Percentiles rank a stretch among this genome's conserved stretches.
Evolutionary conservation across 2,113 vertebrate species (phyloP).

Genomic region (Eulemur macaco): DNA sequence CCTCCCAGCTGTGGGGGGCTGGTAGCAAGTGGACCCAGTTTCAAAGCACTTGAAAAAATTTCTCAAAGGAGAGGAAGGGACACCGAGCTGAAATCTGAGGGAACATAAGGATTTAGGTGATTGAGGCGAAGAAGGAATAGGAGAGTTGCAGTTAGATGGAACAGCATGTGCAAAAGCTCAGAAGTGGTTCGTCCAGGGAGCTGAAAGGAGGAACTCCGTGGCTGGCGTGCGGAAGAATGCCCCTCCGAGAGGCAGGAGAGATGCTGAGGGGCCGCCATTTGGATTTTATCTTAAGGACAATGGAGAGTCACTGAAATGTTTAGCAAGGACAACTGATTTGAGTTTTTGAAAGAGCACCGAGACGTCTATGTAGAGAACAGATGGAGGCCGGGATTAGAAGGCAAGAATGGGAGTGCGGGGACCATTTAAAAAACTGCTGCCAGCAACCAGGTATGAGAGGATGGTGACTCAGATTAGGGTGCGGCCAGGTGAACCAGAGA

Average conservation of each 20-base stretch:
- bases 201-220: not conserved
- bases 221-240: not conserved
- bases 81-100: not conserved
- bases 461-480: accelerated
- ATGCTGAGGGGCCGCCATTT: not conserved
- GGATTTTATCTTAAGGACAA: not conserved
- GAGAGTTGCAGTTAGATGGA: not conserved
- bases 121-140: not conserved
- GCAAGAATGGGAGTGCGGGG: not conserved
- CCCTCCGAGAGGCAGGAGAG: not conserved
- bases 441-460: not conserved
- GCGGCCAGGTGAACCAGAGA: not conserved
- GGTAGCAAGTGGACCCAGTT: not conserved
- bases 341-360: not conserved
- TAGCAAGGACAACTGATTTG: not conserved
- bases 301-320: not conserved
- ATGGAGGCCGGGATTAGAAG: accelerated
- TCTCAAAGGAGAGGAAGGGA: not conserved
- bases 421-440: not conserved
- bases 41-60: not conserved
- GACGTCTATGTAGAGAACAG: not conserved
- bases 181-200: not conserved
- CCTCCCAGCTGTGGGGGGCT: not conserved
- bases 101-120: not conserved
- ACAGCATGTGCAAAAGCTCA: not conserved